Evolutionary conservation across 2,797 vertebrate genomes (phyloP), one percentile per base, ranked within the genome.

Genomic region (Pygocentrus nattereri): DNA sequence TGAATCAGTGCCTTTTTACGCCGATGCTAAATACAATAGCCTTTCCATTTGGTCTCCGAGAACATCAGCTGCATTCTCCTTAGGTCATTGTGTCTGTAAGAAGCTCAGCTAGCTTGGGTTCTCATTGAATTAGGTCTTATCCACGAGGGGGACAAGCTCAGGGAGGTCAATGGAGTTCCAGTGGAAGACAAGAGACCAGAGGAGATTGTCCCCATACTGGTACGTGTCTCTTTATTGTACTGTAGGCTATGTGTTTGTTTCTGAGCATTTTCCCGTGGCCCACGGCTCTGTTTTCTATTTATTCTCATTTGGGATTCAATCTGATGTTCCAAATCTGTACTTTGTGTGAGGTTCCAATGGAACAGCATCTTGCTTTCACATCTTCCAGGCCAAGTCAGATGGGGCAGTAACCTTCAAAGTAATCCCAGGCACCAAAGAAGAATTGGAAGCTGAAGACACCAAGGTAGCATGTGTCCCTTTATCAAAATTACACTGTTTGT

Each of bases 371-470:
- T 21, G 25, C 56, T 73, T 68, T 72, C 25, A 64, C 18, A 19
- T 73, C 71, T 52, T 81, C 12, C 83, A 99, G 97, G 95, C 95
- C 84, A 90, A 93, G 75, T 97, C 96, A 74, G 93, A 95, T 90
- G 95, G 95, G 83, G 95, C 97, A 70, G 94, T 99, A 79, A 98
- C 94, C 1, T 97, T 99, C 91, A 99, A 95, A 93, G 96, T 99
- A 80, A 94, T 99, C 88, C 97, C 97, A 75, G 96, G 91, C 85
- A 91, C 94, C 85, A 95, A 95, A 85, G 95, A 95, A 81, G 95
- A 97, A 84, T 86, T 85, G n/a, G 62, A 76, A 19, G 73, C 56
- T 21, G 74, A 56, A 58, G 72, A 84, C 67, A 82, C 59, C 56
- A 86, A 87, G 81, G 85, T 82, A 90, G 92, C 6, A 25, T 23